Evolutionary conservation across 2,888 invertebrate genomes (phyloP), one percentile per base, ranked within the genome.

Genomic region (Phrixothrix hirtus): DNA sequence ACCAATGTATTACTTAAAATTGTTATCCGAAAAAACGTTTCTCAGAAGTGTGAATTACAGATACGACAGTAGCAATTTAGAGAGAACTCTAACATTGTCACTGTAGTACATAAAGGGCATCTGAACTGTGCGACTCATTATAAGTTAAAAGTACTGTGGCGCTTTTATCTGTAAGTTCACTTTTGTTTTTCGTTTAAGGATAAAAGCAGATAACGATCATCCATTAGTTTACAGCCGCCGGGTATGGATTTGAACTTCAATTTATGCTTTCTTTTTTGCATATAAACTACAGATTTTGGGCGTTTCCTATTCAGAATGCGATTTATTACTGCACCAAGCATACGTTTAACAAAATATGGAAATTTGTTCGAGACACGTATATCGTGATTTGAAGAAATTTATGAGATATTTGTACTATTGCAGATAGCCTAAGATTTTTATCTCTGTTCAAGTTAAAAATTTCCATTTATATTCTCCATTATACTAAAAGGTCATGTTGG

Each of bases 191-290:
- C 50, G 55, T 55, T 55, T 51, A 55, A 47, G 44, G 43, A 34
- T 49, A 36, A 41, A 45, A 32, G 43, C 21, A 54, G 60, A 59
- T 63, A 61, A 61, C 57, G 60, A 61, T 58, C 60, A 47, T 47
- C 58, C 61, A 61, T 61, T 61, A 61, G 61, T 60, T 60, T 50
- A 58, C 52, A 57, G 55, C 58, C 58, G 32, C 36, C 55, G 58
- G 56, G 56, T 50, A 56, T 55, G 54, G 55, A 61, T 61, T 60
- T 59, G 57, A 59, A 60, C 57, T 57, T 46, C 56, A 54, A 59
- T 58, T 58, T 56, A 58, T 59, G 52, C 46, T 44, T 56, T 47
- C 48, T 51, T 59, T 48, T 55, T 60, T 58, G 54, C 60, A 57
- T 57, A 59, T 55, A 60, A 60, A 60, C 57, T 54, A 57, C 57